Base-by-base conservation (phyloP, 2,888 invertebrate species). In the Idaea dimidiata region DNA sequence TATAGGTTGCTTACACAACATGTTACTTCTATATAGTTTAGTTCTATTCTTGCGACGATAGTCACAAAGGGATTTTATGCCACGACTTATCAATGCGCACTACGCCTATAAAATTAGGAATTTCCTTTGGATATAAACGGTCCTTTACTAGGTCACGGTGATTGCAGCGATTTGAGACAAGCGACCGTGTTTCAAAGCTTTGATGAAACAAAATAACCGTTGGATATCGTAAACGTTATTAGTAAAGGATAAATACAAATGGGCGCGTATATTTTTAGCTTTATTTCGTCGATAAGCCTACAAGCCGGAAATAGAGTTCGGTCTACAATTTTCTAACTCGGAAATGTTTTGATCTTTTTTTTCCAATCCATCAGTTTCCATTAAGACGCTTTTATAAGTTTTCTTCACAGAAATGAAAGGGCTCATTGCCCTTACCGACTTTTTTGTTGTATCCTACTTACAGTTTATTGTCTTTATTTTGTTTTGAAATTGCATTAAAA, bases 281-380 rank as follows among this genome's bases (percentile, higher is more conserved):
- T 43, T 43, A 43, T 43, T 43, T 43, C 14, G 43, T 43, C 14
- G 43, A 43, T 43, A 43, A 43, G 43, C 43, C 10, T 43, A 43
- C 8, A 43, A 43, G 43, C 43, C 8, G 43, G 43, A 43, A 43
- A 43, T 43, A 43, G 43, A 43, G 43, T 43, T 43, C 43, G 1
- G 43, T 43, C 43, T 43, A 43, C 43, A 43, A 43, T 43, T 43
- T 43, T 14, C 43, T 43, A 43, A 43, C 7, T 43, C 43, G 43
- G 43, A 43, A 43, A 43, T 43, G 43, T 43, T 43, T 43, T 43
- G 14, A 43, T 43, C 43, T 43, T 43, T 43, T 33, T 32, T 43
- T 43, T 43, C 43, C 43, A 43, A 43, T 43, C 43, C 43, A 43
- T 43, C 43, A 43, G 43, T 43, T 43, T 43, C 43, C 43, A 43